A percentile compares a stretch with the other conserved stretches of the same genome.
Evolutionary conservation across 2,888 invertebrate species (phyloP).

Genomic region (Patella ulyssiponensis): DNA sequence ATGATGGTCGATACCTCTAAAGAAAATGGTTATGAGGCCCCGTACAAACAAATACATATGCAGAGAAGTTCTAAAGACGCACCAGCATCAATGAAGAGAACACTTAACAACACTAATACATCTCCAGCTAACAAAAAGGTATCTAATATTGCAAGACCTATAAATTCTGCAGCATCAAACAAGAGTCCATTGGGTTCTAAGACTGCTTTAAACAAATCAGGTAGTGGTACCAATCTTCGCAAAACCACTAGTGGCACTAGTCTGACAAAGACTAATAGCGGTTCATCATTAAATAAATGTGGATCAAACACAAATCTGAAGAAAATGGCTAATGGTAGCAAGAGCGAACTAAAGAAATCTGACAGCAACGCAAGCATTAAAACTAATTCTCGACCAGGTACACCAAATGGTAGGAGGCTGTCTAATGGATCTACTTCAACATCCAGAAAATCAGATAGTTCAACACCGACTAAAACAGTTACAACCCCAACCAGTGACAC

Average conservation of each 20-base stretch:
- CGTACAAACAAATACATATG: constrained; percentile 40
- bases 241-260: constrained; percentile 53
- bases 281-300: constrained; percentile 35
- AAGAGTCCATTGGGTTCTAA: constrained; percentile 22
- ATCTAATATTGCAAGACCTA: constrained; percentile 28
- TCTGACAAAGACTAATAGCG: constrained; percentile 50
- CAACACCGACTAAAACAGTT: neutral
- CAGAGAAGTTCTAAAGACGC: constrained; percentile 39
- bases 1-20: constrained; percentile 42
- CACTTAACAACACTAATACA: constrained; percentile 8
- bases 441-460: constrained; percentile 29
- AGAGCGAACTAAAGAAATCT: constrained; percentile 50
- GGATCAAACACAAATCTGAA: constrained; percentile 45
- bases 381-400: constrained; percentile 55
- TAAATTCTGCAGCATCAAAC: neutral
- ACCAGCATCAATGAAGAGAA: constrained; percentile 29
- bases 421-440: constrained; percentile 32
- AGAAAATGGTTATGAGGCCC: constrained; percentile 33
- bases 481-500: constrained; percentile 6
- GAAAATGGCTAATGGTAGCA: constrained; percentile 28
- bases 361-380: constrained; percentile 69
- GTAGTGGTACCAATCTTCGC: constrained; percentile 41
- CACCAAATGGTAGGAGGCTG: constrained; percentile 47
- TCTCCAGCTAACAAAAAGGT: constrained; percentile 14
- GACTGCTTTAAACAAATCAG: constrained; percentile 42